Evolutionary conservation across 2,888 invertebrate genomes (phyloP), one percentile per base, ranked within the genome.

Genomic region (Leptinotarsa peninsularis): DNA sequence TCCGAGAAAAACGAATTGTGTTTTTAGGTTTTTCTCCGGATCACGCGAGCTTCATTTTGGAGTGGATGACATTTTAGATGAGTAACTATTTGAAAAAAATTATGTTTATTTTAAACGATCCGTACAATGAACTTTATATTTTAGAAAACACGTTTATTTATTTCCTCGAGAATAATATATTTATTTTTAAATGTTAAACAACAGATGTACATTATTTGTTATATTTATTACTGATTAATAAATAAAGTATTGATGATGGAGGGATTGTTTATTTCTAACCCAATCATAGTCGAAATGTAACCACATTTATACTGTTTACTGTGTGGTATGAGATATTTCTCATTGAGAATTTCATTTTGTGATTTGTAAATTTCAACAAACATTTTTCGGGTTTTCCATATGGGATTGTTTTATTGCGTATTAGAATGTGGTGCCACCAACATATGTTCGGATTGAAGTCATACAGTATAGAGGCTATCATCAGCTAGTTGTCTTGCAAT

Each of bases 71-170:
- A 60, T 67, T 66, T 70, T 43, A 73, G 66, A 49, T 72, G 63
- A 56, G 66, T 68, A 77, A 72, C 68, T 67, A 49, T 67, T 71
- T 72, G 76, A 43, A 73, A 73, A 78, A 71, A 77, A 76, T 71
- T 54, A 69, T 71, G 76, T 81, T 83, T 79, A 76, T 82, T 82
- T 83, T 72, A 81, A 83, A 82, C 77, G 78, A 76, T 74, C 84
- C 86, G 87, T 88, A 87, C 87, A 87, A 88, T 85, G 86, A 68
- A 33, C 87, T 87, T 87, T 86, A 86, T 87, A 87, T 86, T 85
- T 84, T 84, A 83, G 83, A 84, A 83, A 83, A 82, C 80, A 81
- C 81, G 84, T 85, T 84, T 84, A 85, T 84, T 85, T 84, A 83
- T 79, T 83, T 80, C 79, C 76, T 82, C 80, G 79, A 84, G 84